A percentile compares a stretch with the other conserved stretches of the same genome.
phyloP scores from a whole-genome alignment of 2,113 vertebrate genomes.

The Oryzias curvinotus region DNA sequence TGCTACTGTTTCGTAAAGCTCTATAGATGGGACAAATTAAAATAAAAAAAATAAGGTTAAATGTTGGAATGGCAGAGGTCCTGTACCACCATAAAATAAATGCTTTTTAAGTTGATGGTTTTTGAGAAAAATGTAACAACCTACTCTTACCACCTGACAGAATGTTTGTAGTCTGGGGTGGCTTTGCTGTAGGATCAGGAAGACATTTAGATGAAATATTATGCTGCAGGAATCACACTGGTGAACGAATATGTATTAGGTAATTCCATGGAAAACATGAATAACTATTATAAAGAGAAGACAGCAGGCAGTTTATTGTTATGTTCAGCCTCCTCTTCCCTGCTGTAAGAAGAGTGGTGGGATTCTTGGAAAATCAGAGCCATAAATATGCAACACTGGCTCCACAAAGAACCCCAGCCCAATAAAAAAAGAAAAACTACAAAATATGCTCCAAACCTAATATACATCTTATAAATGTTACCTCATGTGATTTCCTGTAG shows the following conservation, averaged over 20 bases:
- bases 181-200: neutral
- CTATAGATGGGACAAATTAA: too few species aligned
- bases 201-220: conserved; percentile 3
- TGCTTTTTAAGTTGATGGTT: too few species aligned
- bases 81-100: too few species aligned
- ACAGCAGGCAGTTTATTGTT: neutral
- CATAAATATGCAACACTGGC: conserved; percentile 9
- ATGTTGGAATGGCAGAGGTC: too few species aligned
- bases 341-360: conserved; percentile 3
- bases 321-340: neutral
- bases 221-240: neutral
- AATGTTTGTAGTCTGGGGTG: too few species aligned
- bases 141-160: too few species aligned
- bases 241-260: neutral
- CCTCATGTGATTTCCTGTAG: neutral
- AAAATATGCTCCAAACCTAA: neutral
- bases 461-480: neutral
- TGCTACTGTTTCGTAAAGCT: too few species aligned
- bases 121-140: too few species aligned
- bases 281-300: neutral
- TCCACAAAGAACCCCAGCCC: neutral
- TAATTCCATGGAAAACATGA: neutral
- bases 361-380: conserved; percentile 19
- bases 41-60: too few species aligned
- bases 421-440: neutral